A percentile compares a stretch with the other conserved stretches of the same genome.
Conservation (phyloP, 2,797 vertebrate genomes). For the Anniella stebbinsi region DNA sequence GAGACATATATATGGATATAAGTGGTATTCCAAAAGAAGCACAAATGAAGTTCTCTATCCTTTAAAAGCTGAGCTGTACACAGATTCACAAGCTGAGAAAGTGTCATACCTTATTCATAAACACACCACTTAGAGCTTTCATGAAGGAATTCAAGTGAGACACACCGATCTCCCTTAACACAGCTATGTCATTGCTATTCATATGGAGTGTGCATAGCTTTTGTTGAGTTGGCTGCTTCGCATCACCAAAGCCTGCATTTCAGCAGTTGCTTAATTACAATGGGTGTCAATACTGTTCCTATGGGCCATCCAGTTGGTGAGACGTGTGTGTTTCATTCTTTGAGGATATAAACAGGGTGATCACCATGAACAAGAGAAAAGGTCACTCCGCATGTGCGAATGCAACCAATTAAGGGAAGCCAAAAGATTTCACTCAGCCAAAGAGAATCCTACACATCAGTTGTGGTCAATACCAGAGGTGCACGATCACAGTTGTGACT, state of each 20-base stretch:
- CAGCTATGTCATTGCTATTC: background rate
- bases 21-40: background rate
- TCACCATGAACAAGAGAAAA: conserved; percentile 40
- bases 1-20: fast-evolving
- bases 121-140: background rate
- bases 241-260: conserved; percentile 13
- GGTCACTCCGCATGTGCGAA: conserved; percentile 48
- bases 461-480: background rate
- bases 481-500: background rate
- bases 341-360: conserved; percentile 5
- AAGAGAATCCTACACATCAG: background rate
- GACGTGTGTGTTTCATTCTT: conserved; percentile 31
- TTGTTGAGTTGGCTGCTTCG: conserved; percentile 8
- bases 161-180: background rate
- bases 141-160: conserved; percentile 25
- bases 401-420: conserved; percentile 26
- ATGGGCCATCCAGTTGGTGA: conserved; percentile 12
- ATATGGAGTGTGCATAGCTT: fast-evolving
- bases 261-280: conserved; percentile 30
- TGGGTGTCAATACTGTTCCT: background rate
- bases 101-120: conserved; percentile 31
- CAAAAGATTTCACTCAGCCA: background rate
- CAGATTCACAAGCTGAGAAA: background rate
- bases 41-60: background rate
- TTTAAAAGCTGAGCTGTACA: background rate